A percentile compares a stretch with the other conserved stretches of the same genome.
Conservation (phyloP, 2,113 vertebrate species). For the Dasyornis broadbenti region DNA sequence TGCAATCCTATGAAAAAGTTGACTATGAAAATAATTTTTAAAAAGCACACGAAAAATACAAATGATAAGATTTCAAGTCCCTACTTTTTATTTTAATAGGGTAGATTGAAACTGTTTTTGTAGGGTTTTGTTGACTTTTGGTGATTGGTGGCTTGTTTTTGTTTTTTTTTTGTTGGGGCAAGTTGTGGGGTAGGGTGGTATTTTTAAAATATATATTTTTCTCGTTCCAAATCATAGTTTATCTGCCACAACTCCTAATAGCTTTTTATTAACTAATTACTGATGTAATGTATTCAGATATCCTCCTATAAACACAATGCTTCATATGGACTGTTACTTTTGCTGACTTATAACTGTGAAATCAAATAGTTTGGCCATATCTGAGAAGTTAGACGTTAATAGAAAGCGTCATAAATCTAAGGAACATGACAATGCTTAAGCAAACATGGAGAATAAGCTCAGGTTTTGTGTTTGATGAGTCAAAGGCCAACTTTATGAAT, state of each 20-base stretch:
- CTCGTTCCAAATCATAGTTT: neutral
- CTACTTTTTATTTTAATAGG: neutral
- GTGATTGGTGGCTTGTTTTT: neutral
- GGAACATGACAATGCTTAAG: neutral
- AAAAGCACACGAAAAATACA: neutral
- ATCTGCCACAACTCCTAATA: neutral
- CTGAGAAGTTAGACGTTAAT: neutral
- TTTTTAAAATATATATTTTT: neutral
- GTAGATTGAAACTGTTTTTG: neutral
- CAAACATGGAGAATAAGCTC: neutral
- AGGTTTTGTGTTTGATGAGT: neutral
- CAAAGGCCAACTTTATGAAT: neutral
- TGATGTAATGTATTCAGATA: neutral
- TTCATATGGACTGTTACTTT: neutral
- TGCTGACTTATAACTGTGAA: neutral
- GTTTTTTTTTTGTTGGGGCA: neutral
- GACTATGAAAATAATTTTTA: neutral
- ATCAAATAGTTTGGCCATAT: neutral
- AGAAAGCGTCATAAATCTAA: neutral
- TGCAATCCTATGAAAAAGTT: neutral
- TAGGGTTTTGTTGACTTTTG: neutral
- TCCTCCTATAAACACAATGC: neutral
- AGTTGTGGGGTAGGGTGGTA: fast-evolving
- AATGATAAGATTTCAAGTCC: neutral
- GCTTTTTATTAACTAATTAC: neutral